A percentile compares a stretch with the other conserved stretches of the same genome.
These are phyloP conservation scores for Tethya wilhelma DNA, from an alignment of 37 sponge, comb jelly and placozoan species.

Conservation along the genomic window DNA sequence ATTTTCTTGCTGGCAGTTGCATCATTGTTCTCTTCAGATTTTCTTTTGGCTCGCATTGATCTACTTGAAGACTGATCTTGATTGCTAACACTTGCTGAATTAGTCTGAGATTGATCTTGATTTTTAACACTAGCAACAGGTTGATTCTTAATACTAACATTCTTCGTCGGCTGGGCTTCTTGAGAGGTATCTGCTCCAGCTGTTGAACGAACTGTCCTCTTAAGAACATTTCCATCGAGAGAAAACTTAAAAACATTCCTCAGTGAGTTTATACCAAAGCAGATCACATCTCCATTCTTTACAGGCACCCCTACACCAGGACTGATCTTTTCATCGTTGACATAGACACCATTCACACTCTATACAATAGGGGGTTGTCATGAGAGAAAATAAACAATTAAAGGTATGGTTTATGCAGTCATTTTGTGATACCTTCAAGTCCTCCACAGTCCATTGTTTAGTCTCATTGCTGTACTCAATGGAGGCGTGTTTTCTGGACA, in stretches of 20 bases:
- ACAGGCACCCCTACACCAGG: not conserved
- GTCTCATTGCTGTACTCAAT: conserved; percentile 3
- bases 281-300: conserved; percentile 14
- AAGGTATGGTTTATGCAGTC: not conserved
- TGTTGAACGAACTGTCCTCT: too few relatives aligned
- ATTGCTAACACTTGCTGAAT: too few relatives aligned
- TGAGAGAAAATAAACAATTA: not conserved
- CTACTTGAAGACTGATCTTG: too few relatives aligned
- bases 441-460: conserved; percentile 37
- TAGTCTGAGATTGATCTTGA: too few relatives aligned
- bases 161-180: too few relatives aligned
- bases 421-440: conserved; percentile 26
- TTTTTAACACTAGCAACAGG: too few relatives aligned
- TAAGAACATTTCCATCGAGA: too few relatives aligned
- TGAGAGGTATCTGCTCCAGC: too few relatives aligned
- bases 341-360: conserved; percentile 62
- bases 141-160: too few relatives aligned
- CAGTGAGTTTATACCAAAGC: conserved; percentile 30
- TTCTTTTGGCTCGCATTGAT: not conserved
- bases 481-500: conserved; percentile 50
- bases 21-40: not conserved
- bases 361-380: not conserved
- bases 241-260: conserved; percentile 33
- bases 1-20: not conserved
- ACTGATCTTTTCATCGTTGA: conserved; percentile 21